These are phyloP conservation scores for Eilema depressum DNA, from an alignment of 2,888 invertebrate species.

Conservation along the genomic window DNA sequence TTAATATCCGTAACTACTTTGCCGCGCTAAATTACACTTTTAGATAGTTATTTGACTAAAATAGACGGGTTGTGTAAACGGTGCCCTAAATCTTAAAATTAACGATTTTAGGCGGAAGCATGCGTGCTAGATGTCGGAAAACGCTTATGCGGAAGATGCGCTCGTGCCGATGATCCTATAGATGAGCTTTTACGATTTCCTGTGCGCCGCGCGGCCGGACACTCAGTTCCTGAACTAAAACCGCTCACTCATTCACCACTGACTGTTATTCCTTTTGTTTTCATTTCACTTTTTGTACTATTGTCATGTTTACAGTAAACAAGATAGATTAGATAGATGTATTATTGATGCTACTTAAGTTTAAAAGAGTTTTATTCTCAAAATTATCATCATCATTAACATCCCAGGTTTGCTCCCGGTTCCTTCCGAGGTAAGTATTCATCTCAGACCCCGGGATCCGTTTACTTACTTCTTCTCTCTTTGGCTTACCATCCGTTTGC, in stretches of 20 bases:
- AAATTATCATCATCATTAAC: no score
- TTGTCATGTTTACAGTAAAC: constrained; percentile 1
- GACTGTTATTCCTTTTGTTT: constrained; percentile 33
- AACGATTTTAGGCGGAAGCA: constrained; percentile 76
- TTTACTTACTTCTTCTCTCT: no score
- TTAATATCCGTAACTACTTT: constrained; percentile 4
- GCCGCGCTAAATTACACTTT: constrained; percentile 14
- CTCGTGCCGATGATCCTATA: constrained; percentile 72
- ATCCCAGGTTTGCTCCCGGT: no score
- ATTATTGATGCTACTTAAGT: no score
- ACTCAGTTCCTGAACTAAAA: constrained; percentile 59
- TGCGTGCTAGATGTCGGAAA: constrained; percentile 72
- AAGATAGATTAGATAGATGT: background rate
- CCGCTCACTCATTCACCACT: constrained; percentile 61
- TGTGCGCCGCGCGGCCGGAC: constrained; percentile 68
- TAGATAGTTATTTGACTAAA: constrained; percentile 51
- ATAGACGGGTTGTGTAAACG: constrained; percentile 71
- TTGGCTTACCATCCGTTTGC: no score
- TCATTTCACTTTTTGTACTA: background rate
- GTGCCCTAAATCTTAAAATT: constrained; percentile 65
- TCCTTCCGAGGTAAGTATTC: no score
- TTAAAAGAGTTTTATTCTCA: no score
- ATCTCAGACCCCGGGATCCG: no score
- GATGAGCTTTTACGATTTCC: constrained; percentile 85
- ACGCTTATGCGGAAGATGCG: constrained; percentile 80